Base-by-base conservation (phyloP, 2,888 invertebrate species). In the Chydorus sphaericus region DNA sequence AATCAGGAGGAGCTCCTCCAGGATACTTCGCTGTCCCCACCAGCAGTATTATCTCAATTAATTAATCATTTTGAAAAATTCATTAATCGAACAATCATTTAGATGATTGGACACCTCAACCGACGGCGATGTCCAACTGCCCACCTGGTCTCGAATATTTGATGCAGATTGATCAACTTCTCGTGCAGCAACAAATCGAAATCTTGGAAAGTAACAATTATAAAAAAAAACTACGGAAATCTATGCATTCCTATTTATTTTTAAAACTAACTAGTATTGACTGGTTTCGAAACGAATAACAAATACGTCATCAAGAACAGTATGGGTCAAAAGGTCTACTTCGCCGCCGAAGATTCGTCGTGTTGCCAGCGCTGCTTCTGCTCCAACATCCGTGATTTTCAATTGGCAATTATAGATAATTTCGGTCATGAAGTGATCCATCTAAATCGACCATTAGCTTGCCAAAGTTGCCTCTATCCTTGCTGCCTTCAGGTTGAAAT, bases 71-170 rank as follows among this genome's bases (percentile, higher is more conserved):
- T n/a, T n/a, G n/a, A n/a, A n/a, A n/a, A n/a, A n/a, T n/a, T n/a
- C n/a, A n/a, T n/a, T n/a, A n/a, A 23, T 16, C 85, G 86, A 80
- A 79, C 88, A n/a, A n/a, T n/a, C n/a, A n/a, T n/a, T n/a, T n/a
- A n/a, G 36, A 18, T 85, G 86, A 80, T 79, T 89, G 86, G 87
- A 85, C 82, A 82, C 80, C 71, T 78, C 79, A 82, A 69, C 85
- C 84, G 62, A 77, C 78, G 76, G 81, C 79, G 63, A 62, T 65
- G 14, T 18, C 48, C 4, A 85, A 81, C 68, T 87, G 84, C 75
- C 88, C 85, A 55, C 84, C 82, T 68, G 89, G 89, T 63, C 82
- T 90, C 79, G 88, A 86, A 75, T 90, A 85, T 79, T 83, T 90
- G 73, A 83, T 84, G 74, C 79, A 79, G 80, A 81, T 90, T 78